Evolutionary conservation across 2,888 invertebrate species (phyloP), one percentile per base, ranked within the genome.

Genomic region (Pyralis farinalis): DNA sequence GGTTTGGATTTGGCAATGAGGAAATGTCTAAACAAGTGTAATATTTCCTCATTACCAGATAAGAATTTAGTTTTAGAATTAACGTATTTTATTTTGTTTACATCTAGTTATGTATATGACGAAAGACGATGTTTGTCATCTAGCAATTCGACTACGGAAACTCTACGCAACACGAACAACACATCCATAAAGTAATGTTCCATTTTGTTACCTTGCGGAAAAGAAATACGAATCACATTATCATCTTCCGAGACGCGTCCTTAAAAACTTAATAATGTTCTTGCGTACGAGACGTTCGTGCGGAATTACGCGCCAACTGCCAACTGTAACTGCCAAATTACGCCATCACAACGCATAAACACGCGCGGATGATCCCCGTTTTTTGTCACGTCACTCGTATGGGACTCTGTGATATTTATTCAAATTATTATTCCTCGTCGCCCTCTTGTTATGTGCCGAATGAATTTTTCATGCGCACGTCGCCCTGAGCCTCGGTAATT

Each of bases 401-500:
- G 76, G 65, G 64, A 62, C 57, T 55, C 58, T 64, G 75, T 81
- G 71, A 84, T 85, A 84, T 87, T 86, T 87, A 87, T 88, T 87
- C 82, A 87, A 87, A 86, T 87, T 84, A 84, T 86, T 77, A 81
- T 75, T 78, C 77, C 68, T 66, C 74, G 70, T 67, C 84, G 73
- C 85, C 81, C 85, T 78, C 81, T 78, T 79, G 82, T 83, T 82
- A 75, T 76, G 77, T 74, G 66, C 61, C 65, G 71, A 78, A 88
- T 88, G 86, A 88, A 88, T 87, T 87, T 88, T 88, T 87, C 86
- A 88, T 86, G 77, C 79, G 72, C 80, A 83, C 82, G 77, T 72
- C 76, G 75, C 71, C 66, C 63, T 59, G 66, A 71, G 82, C 71
- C 68, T 66, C 71, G 75, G 84, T 84, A 84, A 86, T 86, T 86